Conservation (phyloP, 2,797 vertebrate species). For the Halcyon leucocephala region DNA sequence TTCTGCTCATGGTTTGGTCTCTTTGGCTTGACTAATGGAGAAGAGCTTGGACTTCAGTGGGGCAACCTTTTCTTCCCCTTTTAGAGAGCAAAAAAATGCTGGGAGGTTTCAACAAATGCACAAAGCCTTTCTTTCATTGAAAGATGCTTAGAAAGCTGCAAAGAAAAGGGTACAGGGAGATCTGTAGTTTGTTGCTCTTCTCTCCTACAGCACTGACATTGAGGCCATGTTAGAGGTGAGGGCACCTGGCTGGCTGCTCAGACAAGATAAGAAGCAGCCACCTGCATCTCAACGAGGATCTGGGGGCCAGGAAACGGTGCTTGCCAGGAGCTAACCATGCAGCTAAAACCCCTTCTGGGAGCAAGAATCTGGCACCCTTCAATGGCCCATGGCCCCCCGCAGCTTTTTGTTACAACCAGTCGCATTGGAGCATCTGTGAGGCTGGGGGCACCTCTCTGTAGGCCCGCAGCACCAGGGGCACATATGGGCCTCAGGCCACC, state of each 20-base stretch:
- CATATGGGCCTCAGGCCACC: rapidly evolving
- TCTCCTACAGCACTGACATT: neutral
- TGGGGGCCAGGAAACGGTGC: neutral
- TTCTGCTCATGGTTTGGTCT: neutral
- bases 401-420: neutral
- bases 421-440: rapidly evolving
- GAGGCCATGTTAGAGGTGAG: neutral
- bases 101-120: neutral
- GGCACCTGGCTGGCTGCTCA: rapidly evolving
- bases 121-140: neutral
- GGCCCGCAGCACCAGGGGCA: neutral
- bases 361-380: rapidly evolving
- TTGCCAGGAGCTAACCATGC: neutral
- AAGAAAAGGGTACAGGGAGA: neutral
- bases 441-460: neutral
- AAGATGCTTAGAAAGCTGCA: neutral
- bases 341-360: neutral
- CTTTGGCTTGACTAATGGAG: neutral
- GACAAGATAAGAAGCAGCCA: neutral
- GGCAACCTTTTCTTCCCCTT: neutral
- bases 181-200: neutral
- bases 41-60: neutral
- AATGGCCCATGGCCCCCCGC: too few species aligned
- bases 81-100: neutral
- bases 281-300: neutral